Base-by-base conservation (phyloP, 2,113 vertebrate species). In the Amazona guildingii region DNA sequence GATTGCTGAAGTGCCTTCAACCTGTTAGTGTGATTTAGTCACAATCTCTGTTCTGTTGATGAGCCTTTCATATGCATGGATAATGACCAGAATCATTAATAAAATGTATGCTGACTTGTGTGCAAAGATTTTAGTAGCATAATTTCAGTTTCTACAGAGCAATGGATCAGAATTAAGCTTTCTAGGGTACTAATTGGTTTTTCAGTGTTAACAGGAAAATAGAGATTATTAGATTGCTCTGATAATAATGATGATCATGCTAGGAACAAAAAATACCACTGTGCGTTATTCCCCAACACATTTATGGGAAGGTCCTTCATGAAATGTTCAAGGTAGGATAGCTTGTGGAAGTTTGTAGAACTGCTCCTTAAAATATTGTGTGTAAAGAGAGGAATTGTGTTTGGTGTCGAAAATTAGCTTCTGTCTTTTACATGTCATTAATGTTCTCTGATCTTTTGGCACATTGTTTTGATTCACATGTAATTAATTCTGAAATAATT, bases 281-380 rank as follows among this genome's bases (percentile, higher is more conserved):
- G 10, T 69, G 7, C 1, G 0, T 78, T 82, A 43, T 48, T 90
- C 23, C 17, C 18, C 17, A 41, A 4, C 3, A 19, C 2, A 2
- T 23, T 41, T 83, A 29, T 17, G 24, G 37, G 24, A 57, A 46
- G 27, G n/a, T 68, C 37, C 10, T 86, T 74, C 2, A 4, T 3
- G 7, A 86, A 43, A 69, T 29, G 7, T 39, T 73, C 55, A 55
- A 46, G 59, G 43, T 82, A 49, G 21, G 3, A 20, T 21, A 76
- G 27, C 24, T 20, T 73, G 8, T 48, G 61, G 52, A 52, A 90
- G 8, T 25, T 33, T 29, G 49, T 33, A 77, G 44, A 77, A 15
- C 13, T 77, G 6, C 55, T 37, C 10, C 5, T 63, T 68, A 46
- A 57, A 81, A 55, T 52, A 41, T 25, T 52, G 3, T 52, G 10